Percentiles rank a stretch among this genome's conserved stretches.
These are phyloP conservation scores for Nesoenas mayeri DNA, from an alignment of 2,113 vertebrate species.

Conservation along the genomic window DNA sequence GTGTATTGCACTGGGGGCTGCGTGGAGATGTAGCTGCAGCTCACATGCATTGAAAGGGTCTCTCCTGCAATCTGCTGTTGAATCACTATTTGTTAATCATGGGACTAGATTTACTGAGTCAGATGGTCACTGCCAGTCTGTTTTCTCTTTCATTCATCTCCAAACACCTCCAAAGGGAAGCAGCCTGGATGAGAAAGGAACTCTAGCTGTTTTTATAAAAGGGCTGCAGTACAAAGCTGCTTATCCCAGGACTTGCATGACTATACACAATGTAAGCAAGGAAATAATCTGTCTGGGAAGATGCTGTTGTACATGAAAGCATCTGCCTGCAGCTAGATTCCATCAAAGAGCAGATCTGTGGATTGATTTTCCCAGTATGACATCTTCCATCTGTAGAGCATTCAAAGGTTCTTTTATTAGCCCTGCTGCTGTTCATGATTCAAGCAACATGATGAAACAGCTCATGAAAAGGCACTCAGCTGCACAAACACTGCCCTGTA, in stretches of 20 bases:
- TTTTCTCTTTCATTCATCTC: not conserved
- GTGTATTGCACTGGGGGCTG: not conserved
- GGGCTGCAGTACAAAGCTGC: not conserved
- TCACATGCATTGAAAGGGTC: fast-evolving
- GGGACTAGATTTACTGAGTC: not conserved
- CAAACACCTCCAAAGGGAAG: not conserved
- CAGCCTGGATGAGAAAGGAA: not conserved
- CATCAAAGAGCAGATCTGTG: constrained; percentile 58
- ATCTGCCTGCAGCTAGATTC: constrained; percentile 46
- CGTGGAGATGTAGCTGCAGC: not conserved
- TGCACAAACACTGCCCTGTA: not conserved
- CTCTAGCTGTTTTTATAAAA: not conserved
- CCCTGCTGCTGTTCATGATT: not conserved
- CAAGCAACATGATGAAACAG: not conserved
- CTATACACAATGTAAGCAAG: not conserved
- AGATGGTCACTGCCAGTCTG: not conserved
- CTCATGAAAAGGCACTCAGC: not conserved
- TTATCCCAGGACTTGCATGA: not conserved
- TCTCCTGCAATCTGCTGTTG: not conserved
- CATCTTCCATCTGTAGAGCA: constrained; percentile 34
- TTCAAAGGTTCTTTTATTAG: constrained; percentile 21
- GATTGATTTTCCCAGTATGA: constrained; percentile 37
- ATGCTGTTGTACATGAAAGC: constrained; percentile 48
- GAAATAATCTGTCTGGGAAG: constrained; percentile 55
- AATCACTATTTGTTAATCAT: not conserved